Base-by-base conservation (phyloP, 2,797 vertebrate genomes). In the Esox masquinongy region DNA sequence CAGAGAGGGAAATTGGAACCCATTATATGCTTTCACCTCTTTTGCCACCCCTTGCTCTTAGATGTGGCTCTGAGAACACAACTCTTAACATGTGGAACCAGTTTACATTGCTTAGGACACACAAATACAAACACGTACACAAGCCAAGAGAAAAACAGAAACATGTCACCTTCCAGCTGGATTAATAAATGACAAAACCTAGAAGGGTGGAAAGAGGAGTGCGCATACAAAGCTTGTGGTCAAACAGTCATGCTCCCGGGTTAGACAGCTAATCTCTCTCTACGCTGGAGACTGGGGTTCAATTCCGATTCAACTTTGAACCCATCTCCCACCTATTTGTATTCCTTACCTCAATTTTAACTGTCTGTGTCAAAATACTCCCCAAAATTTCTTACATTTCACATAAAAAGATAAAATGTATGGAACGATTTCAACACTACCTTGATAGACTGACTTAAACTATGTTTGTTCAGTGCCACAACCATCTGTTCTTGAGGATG, bases 11-110 rank as follows among this genome's bases (percentile, higher is more conserved):
- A 75, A 73, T 16, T 24, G 49, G 43, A 85, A 81, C 15, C 36
- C 43, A 84, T 85, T 80, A 82, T 15, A 29, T 17, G 36, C 49
- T 70, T 74, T 59, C 73, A 76, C 73, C 76, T 24, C 51, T 67
- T 61, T 31, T 74, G 36, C 1, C 43, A 17, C 26, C 29, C 26
- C 1, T 2, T 16, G 9, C 14, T n/a, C 39, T 81, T 70, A 78
- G 77, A 82, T 82, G 77, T 84, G 81, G 78, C 49, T 83, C 80
- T 70, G 53, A 71, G 76, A 80, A 73, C 26, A 81, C 71, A 72
- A 70, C 77, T 81, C 70, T 73, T 49, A 68, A 80, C 80, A 83
- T 85, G 74, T 74, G 68, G 80, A 53, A 63, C 79, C 79, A 39
- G 72, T 82, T 86, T 78, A 72, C 24, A 77, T 66, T 56, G 68